A percentile compares a stretch with the other conserved stretches of the same genome.
Conservation (phyloP, 30 jellyfish, hydroid and myxozoan genomes). For the Turritopsis dohrnii region DNA sequence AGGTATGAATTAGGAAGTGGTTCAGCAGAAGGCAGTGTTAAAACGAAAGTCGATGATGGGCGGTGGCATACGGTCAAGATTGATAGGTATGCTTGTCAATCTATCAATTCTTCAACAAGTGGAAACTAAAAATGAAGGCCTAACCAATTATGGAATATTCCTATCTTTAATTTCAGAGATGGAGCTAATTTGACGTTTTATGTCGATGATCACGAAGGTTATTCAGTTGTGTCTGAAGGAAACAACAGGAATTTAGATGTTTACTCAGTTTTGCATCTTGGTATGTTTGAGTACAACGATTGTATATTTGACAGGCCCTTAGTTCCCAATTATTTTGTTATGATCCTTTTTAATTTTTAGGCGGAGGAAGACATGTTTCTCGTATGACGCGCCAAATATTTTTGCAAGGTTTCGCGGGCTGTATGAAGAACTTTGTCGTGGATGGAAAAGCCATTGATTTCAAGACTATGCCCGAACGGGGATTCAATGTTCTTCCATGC, state of each 20-base stretch:
- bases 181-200: background rate
- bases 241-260: slow-evolving; percentile 13
- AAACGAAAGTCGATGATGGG: slow-evolving; percentile 50
- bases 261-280: slow-evolving; percentile 8
- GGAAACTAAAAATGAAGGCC: background rate
- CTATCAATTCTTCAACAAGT: background rate
- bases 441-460: slow-evolving; percentile 9
- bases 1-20: slow-evolving; percentile 89
- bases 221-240: slow-evolving; percentile 4
- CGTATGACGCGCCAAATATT: slow-evolving; percentile 15
- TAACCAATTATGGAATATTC: background rate
- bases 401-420: slow-evolving; percentile 24
- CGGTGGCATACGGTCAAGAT: slow-evolving; percentile 60
- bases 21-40: slow-evolving; percentile 39
- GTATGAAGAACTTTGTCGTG: slow-evolving; percentile 19
- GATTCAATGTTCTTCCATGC: background rate
- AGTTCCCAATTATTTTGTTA: too few relatives aligned
- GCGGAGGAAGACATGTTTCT: slow-evolving; percentile 20
- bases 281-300: slow-evolving; percentile 8
- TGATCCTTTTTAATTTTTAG: too few relatives aligned
- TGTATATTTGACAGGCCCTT: background rate
- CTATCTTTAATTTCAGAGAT: background rate
- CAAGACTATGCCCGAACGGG: background rate
- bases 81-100: slow-evolving; percentile 34
- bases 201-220: slow-evolving; percentile 13